Percentiles rank a stretch among this genome's conserved stretches.
Evolutionary conservation across 2,888 invertebrate species (phyloP).

Genomic region (Aplocera efformata): DNA sequence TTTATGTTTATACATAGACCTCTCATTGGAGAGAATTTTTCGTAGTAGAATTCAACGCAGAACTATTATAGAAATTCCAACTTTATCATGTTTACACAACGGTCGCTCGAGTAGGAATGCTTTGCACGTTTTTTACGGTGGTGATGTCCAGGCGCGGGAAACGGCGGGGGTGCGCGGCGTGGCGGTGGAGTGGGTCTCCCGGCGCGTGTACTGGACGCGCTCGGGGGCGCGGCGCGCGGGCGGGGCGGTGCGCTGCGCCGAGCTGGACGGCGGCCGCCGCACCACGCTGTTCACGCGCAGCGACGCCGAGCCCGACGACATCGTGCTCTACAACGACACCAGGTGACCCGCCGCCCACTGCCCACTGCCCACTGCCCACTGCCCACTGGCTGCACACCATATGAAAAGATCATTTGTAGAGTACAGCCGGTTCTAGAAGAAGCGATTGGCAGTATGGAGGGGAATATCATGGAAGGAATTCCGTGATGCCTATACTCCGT

Average conservation of each 20-base stretch:
- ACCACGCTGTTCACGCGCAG: constrained; percentile 73
- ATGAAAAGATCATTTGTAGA: no score
- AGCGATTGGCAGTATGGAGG: no score
- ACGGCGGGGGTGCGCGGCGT: constrained; percentile 86
- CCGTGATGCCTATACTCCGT: no score
- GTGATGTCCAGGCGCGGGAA: constrained; percentile 60
- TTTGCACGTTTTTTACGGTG: no score
- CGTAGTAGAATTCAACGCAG: no score
- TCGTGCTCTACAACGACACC: constrained; percentile 84
- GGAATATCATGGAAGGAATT: no score
- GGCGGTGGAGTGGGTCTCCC: constrained; percentile 85
- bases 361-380: constrained; percentile 49
- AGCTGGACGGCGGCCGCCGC: constrained; percentile 78
- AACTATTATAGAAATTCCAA: no score
- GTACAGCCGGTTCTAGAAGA: no score
- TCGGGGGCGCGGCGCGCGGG: constrained; percentile 29
- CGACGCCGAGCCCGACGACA: constrained; percentile 84
- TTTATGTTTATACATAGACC: no score
- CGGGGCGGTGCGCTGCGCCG: constrained; percentile 49
- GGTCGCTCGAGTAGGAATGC: no score
- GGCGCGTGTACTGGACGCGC: constrained; percentile 87
- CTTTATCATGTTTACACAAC: no score
- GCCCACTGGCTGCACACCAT: background rate
- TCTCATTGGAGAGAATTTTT: no score
- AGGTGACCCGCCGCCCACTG: background rate